These are phyloP conservation scores for Empis stercorea DNA, from an alignment of 2,888 invertebrate genomes.

Conservation along the genomic window DNA sequence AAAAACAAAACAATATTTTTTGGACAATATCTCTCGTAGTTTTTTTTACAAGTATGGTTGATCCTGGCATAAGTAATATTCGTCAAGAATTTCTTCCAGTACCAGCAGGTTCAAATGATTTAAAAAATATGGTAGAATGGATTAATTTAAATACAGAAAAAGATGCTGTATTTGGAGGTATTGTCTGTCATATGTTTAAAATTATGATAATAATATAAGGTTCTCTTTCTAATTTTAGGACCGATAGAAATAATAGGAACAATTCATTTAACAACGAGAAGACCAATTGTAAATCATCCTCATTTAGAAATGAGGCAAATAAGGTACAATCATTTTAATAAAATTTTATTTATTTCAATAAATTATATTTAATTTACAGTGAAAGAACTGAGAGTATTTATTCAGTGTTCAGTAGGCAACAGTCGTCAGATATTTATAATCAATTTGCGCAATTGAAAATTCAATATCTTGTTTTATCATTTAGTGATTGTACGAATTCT, in stretches of 20 bases:
- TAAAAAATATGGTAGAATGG: slow-evolving; percentile 70
- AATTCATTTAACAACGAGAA: slow-evolving; percentile 58
- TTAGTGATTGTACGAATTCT: slow-evolving; percentile 51
- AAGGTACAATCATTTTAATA: slow-evolving; percentile 40
- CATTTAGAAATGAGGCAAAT: slow-evolving; percentile 72
- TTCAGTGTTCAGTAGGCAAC: slow-evolving; percentile 64
- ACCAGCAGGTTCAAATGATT: slow-evolving; percentile 56
- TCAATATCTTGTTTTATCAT: slow-evolving; percentile 62
- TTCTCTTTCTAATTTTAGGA: slow-evolving; percentile 37
- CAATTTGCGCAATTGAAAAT: slow-evolving; percentile 52
- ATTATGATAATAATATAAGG: not conserved
- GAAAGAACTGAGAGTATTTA: slow-evolving; percentile 68
- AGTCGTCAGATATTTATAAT: slow-evolving; percentile 52
- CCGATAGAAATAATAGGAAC: slow-evolving; percentile 77
- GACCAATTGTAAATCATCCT: slow-evolving; percentile 76
- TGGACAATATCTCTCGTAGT: slow-evolving; percentile 36
- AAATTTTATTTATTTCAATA: too few relatives aligned
- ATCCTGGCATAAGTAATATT: slow-evolving; percentile 33
- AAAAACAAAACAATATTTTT: slow-evolving; percentile 33
- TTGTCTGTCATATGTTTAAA: not conserved
- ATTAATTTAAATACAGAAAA: slow-evolving; percentile 48
- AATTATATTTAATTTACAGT: too few relatives aligned
- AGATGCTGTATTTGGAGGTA: slow-evolving; percentile 59
- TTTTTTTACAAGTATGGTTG: slow-evolving; percentile 37
- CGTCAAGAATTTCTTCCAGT: slow-evolving; percentile 39